These are phyloP conservation scores for Mamestra brassicae DNA, from an alignment of 2,888 invertebrate species.

Conservation along the genomic window DNA sequence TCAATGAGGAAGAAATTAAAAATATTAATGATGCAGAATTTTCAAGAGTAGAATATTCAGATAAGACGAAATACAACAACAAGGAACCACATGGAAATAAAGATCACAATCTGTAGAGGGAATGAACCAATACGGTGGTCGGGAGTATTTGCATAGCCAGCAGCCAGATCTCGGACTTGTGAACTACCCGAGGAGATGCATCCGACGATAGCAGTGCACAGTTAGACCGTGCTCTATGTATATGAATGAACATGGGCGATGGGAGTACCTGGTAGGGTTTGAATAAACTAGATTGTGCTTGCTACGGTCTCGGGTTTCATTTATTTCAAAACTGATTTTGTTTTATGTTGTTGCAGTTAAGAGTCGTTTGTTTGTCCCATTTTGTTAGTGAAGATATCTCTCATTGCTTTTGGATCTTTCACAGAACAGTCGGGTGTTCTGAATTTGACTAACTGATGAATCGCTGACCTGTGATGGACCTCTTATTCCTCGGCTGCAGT, in stretches of 20 bases:
- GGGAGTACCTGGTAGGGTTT: conserved; percentile 35
- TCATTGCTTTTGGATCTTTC: not conserved
- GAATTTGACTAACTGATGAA: conserved; percentile 1
- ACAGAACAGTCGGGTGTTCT: not conserved
- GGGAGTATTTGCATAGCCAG: conserved; percentile 70
- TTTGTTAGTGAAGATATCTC: not conserved
- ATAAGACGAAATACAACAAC: conserved; percentile 40
- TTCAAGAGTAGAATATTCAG: conserved; percentile 27
- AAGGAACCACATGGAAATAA: conserved; percentile 54
- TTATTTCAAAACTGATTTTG: conserved; percentile 25
- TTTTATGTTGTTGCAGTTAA: not conserved
- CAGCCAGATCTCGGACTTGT: conserved; percentile 64
- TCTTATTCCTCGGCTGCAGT: not conserved
- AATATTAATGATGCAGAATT: not conserved
- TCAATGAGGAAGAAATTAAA: not conserved
- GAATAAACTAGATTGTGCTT: conserved; percentile 49
- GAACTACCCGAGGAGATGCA: conserved; percentile 66
- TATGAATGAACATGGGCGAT: conserved; percentile 53
- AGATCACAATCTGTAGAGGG: conserved; percentile 61
- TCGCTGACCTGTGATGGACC: conserved; percentile 23
- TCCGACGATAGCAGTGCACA: conserved; percentile 59
- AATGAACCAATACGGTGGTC: conserved; percentile 63
- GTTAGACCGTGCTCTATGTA: conserved; percentile 61
- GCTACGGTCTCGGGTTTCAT: conserved; percentile 5
- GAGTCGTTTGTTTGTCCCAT: not conserved